Base-by-base conservation (phyloP, 1,140 invertebrate species). In the Drosophila tani region DNA sequence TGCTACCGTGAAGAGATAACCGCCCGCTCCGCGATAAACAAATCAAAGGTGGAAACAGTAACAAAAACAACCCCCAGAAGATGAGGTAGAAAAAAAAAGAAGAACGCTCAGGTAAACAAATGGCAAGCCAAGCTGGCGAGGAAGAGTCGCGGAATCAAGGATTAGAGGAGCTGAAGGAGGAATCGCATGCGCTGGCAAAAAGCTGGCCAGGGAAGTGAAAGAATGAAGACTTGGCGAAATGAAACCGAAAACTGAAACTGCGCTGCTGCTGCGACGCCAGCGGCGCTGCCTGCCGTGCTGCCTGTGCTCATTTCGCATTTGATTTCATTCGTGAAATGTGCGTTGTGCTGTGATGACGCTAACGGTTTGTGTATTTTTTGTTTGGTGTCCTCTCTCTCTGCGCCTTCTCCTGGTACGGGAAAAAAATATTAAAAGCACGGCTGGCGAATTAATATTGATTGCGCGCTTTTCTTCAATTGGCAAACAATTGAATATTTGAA, bases 271-370 rank as follows among this genome's bases (percentile, higher is more conserved):
- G 38, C 46, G 53, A 43, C 17, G 53, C 27, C 27, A 12, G 15
- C 55, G 43, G 21, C 32, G 40, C 58, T 63, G 71, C 47, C 11
- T 24, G 46, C 38, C 6, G 19, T n/a, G 1, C 50, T 15, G 66
- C 51, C 41, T 67, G 84, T 88, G 77, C 85, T 88, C 85, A 90
- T 88, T 88, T 88, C 77, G 84, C 81, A 88, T 87, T 84, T 87
- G 84, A 88, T 81, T 87, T 87, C 84, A 88, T 81, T 90, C 85
- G 84, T 81, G 85, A 88, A 88, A 84, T 84, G 84, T 88, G 85
- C 84, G 84, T 88, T 75, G 85, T 70, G 79, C 84, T 68, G 85
- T 77, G 82, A 76, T 79, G 68, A 73, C 55, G 81, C 66, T 68
- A 56, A 66, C 63, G 45, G 43, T 76, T 46, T 68, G 65, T 65